Base-by-base conservation (phyloP, 2,113 vertebrate genomes). In the Hiodon tergisus region DNA sequence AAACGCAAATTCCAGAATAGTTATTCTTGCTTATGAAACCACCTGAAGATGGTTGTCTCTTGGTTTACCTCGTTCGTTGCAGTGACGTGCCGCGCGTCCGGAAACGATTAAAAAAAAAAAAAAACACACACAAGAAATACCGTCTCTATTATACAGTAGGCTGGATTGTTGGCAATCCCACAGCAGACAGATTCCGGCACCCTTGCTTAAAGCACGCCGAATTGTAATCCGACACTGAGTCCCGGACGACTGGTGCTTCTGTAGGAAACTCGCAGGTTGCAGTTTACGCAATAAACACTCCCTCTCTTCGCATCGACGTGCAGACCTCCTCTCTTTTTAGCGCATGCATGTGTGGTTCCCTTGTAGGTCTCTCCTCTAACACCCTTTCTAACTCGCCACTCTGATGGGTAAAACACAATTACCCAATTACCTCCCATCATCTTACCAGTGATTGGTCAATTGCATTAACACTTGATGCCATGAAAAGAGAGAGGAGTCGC, bases 401-500 rank as follows among this genome's bases (percentile, higher is more conserved):
- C 88, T 86, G 87, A 91, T 90, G 88, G 89, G 81, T 87, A 87
- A 87, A 89, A 89, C 90, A 90, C 87, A 93, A 93, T 93, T 93
- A 93, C 90, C 90, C 91, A 90, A 92, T 93, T 91, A 90, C 91
- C 88, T 90, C 89, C 89, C 88, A 91, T 92, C 89, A 91, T 90
- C 90, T 88, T 86, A 86, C 83, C 87, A 89, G 88, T 87, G 88
- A 93, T 92, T 93, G 93, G 92, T 88, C 92, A 91, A 89, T 90
- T 84, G 87, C 85, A 86, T 93, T 92, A 93, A 91, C 91, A 84
- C 90, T 93, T 90, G 80, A 85, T 89, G 90, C 85, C 88, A 70
- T 76, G 72, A 66, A 70, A 72, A 76, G 74, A 14, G 6, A 54
- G 67, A 50, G 61, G 52, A 17, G 67, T 51, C 51, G 54, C 7